Evolutionary conservation across 53 echinoderm and acorn worm genomes (phyloP), one percentile per base, ranked within the genome.

Genomic region (Crossaster papposus): DNA sequence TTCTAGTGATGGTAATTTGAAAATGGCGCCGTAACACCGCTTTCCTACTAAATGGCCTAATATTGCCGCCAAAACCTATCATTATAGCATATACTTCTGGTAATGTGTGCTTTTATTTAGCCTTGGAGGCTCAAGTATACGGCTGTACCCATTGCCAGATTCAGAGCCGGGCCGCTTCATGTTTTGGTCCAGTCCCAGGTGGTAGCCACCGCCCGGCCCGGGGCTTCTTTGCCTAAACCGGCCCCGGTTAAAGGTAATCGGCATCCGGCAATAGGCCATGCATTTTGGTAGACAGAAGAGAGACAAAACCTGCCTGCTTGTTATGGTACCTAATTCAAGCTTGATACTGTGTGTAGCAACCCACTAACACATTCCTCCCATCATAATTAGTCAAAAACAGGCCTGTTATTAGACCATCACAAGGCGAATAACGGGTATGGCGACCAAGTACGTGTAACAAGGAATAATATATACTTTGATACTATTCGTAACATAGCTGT

Each of bases 221-320:
- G n/a, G n/a, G n/a, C n/a, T n/a, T n/a, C 68, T 23, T 28, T 68
- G 28, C 68, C 68, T 23, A 68, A 28, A 26, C 68, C 68, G n/a
- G 68, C 68, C 68, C 68, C 68, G n/a, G 68, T 68, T n/a, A 23
- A 68, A 68, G 68, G 68, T 68, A 68, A 68, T 20, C 17, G 68
- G 68, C 68, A 26, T 28, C 28, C 22, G 68, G 11, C 2, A 62
- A 62, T 11, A n/a, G 2, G 68, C 11, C 68, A 26, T 24, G 3
- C n/a, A 4, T n/a, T n/a, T 68, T 68, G 68, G 68, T 68, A 23
- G 68, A 2, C 3, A 44, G 44, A 44, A 5, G 44, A n/a, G 44
- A 44, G 68, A 28, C 26, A 68, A 68, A 68, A 0, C n/a, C n/a
- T 23, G 22, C 24, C 28, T 26, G 28, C 24, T 23, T 2, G 28